Conservation (phyloP, 2,888 invertebrate genomes). For the Aelia acuminata region DNA sequence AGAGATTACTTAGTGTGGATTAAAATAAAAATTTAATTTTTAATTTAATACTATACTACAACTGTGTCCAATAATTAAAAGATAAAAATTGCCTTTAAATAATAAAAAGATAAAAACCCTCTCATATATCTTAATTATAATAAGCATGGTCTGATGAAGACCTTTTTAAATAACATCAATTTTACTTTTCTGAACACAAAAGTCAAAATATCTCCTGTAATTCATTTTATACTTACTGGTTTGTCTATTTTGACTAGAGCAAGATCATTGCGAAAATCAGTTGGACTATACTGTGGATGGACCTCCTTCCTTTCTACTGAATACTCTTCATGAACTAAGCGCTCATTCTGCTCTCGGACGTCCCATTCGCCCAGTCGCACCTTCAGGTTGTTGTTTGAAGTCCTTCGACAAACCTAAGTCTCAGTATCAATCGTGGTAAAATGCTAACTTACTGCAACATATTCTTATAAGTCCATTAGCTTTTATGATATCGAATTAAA, state of each 20-base stretch:
- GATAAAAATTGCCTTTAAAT: too few species aligned
- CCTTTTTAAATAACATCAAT: neutral
- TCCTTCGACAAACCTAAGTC: slow-evolving; percentile 72
- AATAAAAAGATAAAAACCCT: too few species aligned
- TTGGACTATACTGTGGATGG: slow-evolving; percentile 90
- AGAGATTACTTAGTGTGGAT: too few species aligned
- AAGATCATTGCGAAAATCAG: slow-evolving; percentile 92
- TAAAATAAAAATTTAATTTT: too few species aligned
- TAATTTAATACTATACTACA: too few species aligned
- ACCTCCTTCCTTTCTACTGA: slow-evolving; percentile 90
- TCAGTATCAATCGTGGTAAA: slow-evolving; percentile 63
- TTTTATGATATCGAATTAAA: slow-evolving; percentile 7
- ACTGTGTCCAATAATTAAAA: too few species aligned
- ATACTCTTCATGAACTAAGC: slow-evolving; percentile 88
- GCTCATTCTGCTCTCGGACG: slow-evolving; percentile 86
- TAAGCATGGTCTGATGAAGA: neutral
- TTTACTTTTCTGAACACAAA: neutral
- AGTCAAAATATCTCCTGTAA: too few species aligned
- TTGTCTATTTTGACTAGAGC: slow-evolving; percentile 86
- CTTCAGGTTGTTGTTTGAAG: slow-evolving; percentile 88
- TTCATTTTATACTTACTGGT: slow-evolving; percentile 67
- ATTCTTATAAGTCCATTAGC: slow-evolving; percentile 18
- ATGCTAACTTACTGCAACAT: slow-evolving; percentile 51
- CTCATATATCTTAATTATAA: neutral
- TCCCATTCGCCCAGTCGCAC: slow-evolving; percentile 95